A percentile compares a stretch with the other conserved stretches of the same genome.
phyloP scores from a whole-genome alignment of 2,113 vertebrate species.

The Galeopterus variegatus region DNA sequence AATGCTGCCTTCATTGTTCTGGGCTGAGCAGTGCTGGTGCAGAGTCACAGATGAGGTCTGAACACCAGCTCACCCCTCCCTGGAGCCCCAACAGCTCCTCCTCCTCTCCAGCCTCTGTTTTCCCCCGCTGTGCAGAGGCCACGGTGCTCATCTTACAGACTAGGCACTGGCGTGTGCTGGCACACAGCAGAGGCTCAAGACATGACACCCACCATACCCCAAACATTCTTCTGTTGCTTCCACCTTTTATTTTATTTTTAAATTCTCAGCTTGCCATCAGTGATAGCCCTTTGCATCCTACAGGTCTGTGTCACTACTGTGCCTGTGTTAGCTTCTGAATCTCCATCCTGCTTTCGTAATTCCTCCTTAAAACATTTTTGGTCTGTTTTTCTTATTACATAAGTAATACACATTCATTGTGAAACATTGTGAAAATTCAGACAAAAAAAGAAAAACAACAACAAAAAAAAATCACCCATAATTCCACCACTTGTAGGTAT shows the following conservation, averaged over 20 bases:
- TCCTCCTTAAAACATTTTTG: conserved; percentile 36
- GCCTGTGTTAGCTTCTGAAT: background rate
- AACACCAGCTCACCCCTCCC: background rate
- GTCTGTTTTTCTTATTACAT: conserved; percentile 3
- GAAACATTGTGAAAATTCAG: conserved; percentile 5
- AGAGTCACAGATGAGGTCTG: background rate
- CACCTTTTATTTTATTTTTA: background rate
- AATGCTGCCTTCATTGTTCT: background rate
- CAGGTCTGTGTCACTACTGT: background rate
- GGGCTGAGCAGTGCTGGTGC: background rate
- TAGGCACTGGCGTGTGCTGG: accelerated
- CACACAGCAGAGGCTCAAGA: background rate
- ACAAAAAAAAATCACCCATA: background rate
- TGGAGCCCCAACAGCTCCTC: background rate
- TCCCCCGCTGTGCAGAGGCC: background rate
- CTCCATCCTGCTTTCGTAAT: background rate
- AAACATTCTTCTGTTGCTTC: background rate
- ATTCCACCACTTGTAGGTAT: background rate
- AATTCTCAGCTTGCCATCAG: background rate
- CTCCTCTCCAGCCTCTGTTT: background rate
- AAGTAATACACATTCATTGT: conserved; percentile 30
- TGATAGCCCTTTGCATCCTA: background rate
- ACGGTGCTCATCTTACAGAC: background rate
- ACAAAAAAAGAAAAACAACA: background rate
- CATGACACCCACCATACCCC: background rate